A percentile compares a stretch with the other conserved stretches of the same genome.
Evolutionary conservation across 2,888 invertebrate species (phyloP).

Genomic region (Dorcus parallelipipedus): DNA sequence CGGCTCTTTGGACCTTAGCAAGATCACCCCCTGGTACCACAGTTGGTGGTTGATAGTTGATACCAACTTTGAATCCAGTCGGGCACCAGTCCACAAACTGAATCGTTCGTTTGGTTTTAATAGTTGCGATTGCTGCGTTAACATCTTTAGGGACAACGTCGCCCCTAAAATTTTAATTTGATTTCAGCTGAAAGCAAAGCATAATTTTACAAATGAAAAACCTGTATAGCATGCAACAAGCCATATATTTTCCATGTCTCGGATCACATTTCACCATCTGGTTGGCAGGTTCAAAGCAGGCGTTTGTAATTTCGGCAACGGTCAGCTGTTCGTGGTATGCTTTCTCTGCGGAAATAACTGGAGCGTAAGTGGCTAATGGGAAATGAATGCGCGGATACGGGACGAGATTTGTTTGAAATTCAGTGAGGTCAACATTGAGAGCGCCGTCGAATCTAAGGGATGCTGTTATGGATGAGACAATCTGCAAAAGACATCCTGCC

Average conservation of each 20-base stretch:
- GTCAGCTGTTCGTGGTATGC: conserved; percentile 90
- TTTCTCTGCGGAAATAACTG: conserved; percentile 89
- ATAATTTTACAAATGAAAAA: conserved; percentile 25
- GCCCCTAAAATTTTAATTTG: conserved; percentile 56
- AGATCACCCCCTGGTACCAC: conserved; percentile 90
- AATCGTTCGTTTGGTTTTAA: conserved; percentile 90
- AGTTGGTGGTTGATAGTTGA: conserved; percentile 87
- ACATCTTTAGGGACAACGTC: conserved; percentile 91
- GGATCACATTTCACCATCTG: conserved; percentile 94
- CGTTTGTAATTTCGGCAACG: conserved; percentile 89
- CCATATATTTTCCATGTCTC: conserved; percentile 88
- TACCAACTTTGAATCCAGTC: conserved; percentile 79
- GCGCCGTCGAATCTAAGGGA: conserved; percentile 90
- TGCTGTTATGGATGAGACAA: conserved; percentile 91
- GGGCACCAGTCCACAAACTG: conserved; percentile 89
- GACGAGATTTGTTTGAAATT: conserved; percentile 91
- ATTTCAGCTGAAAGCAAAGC: background rate
- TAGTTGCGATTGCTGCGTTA: conserved; percentile 87
- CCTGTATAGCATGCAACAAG: conserved; percentile 89
- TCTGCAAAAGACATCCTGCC: conserved; percentile 51
- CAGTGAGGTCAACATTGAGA: conserved; percentile 88
- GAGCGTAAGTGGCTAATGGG: conserved; percentile 87
- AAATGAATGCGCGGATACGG: conserved; percentile 95
- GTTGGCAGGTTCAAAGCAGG: conserved; percentile 93
- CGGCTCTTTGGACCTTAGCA: conserved; percentile 90